phyloP scores from a whole-genome alignment of 2,888 invertebrate species.

The Acrobeloides nanus region DNA sequence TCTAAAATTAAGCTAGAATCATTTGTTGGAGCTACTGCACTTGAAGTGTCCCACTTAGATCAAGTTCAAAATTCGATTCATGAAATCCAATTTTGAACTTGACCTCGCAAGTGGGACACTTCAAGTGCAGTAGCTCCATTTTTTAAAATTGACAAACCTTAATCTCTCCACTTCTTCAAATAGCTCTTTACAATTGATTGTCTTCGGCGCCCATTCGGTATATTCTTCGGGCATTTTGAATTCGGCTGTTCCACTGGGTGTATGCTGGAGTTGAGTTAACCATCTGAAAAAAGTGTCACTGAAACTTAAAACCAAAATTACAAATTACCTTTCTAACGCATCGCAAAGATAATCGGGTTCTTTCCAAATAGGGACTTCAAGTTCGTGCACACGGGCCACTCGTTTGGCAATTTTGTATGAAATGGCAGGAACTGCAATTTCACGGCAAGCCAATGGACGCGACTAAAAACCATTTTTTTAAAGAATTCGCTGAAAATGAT shows the following conservation, averaged over 20 bases:
- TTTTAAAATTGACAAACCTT: constrained; percentile 9
- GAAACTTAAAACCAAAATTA: too few relatives aligned
- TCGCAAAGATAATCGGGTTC: constrained; percentile 77
- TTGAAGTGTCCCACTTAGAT: too few relatives aligned
- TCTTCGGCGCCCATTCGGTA: constrained; percentile 23
- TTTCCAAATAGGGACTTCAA: constrained; percentile 84
- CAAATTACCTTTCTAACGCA: constrained; percentile 26
- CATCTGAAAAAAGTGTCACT: constrained; percentile 32
- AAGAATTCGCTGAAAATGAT: neutral
- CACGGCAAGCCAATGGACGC: constrained; percentile 71
- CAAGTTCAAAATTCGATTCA: too few relatives aligned
- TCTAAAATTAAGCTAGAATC: constrained; percentile 21
- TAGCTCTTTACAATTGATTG: constrained; percentile 33
- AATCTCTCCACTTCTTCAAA: constrained; percentile 24
- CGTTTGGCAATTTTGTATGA: constrained; percentile 79
- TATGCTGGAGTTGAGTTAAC: constrained; percentile 42
- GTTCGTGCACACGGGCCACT: constrained; percentile 82
- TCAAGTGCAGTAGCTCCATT: neutral
- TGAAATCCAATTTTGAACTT: too few relatives aligned
- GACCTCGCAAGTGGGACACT: too few relatives aligned
- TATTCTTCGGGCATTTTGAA: constrained; percentile 39
- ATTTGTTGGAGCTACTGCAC: too few relatives aligned
- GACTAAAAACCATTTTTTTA: too few relatives aligned
- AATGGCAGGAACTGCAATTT: constrained; percentile 71
- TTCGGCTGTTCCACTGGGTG: constrained; percentile 25